Evolutionary conservation across 2,888 invertebrate species (phyloP).

Genomic region (Rhyacophila evoluta): DNA sequence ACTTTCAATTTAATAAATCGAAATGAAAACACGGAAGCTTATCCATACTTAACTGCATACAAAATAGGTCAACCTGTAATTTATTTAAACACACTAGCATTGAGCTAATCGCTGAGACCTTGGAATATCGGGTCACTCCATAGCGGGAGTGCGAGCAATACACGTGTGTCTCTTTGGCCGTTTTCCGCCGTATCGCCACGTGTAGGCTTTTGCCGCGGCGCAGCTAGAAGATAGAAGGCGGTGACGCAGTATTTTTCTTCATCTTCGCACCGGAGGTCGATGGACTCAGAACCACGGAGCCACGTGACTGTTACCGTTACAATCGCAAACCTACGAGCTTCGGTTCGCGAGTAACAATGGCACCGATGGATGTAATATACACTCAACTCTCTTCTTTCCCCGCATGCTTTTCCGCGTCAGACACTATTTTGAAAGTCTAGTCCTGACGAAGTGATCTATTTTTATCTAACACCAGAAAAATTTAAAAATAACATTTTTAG

Average conservation of each 20-base stretch:
- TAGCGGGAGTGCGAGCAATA: background rate
- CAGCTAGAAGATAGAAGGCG: background rate
- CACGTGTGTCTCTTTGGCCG: background rate
- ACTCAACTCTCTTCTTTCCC: background rate
- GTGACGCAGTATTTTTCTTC: slow-evolving; percentile 23
- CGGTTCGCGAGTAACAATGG: slow-evolving; percentile 12
- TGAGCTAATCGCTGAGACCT: background rate
- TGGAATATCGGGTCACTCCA: background rate
- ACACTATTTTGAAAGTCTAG: background rate
- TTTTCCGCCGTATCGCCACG: background rate
- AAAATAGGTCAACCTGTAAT: slow-evolving; percentile 6
- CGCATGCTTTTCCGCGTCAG: background rate
- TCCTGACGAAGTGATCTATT: background rate
- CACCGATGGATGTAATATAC: background rate
- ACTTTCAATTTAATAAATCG: too few relatives aligned
- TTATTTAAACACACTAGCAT: slow-evolving; percentile 1
- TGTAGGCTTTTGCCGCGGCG: slow-evolving; percentile 6
- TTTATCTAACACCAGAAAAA: too few relatives aligned
- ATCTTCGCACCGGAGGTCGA: background rate
- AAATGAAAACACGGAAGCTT: too few relatives aligned
- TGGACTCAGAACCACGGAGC: slow-evolving; percentile 13
- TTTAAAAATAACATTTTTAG: too few relatives aligned
- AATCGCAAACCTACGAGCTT: slow-evolving; percentile 42
- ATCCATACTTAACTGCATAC: too few relatives aligned
- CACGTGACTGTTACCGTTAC: slow-evolving; percentile 52